These are phyloP conservation scores for Drosophila mimetica DNA, from an alignment of 2,888 invertebrate genomes.

Conservation along the genomic window DNA sequence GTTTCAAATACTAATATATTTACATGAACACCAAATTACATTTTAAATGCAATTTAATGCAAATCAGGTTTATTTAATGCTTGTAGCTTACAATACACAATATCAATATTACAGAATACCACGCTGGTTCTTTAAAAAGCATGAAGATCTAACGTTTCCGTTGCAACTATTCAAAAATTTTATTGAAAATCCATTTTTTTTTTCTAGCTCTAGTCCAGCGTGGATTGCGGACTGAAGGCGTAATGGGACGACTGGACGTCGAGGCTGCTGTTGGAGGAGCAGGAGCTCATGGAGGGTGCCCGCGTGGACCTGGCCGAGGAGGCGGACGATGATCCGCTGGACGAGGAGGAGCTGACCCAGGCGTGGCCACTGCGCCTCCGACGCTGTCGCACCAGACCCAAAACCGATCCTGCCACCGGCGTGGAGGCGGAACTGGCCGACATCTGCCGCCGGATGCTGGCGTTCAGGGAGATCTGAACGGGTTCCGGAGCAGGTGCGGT, in stretches of 20 bases:
- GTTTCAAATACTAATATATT: no score
- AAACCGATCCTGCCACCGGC: slow-evolving; percentile 76
- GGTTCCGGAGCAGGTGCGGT: slow-evolving; percentile 51
- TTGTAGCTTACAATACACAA: no score
- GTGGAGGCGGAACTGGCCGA: slow-evolving; percentile 56
- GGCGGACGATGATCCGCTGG: slow-evolving; percentile 62
- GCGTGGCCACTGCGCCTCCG: slow-evolving; percentile 64
- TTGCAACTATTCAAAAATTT: no score
- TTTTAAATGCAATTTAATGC: no score
- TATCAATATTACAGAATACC: no score
- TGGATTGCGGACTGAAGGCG: slow-evolving; percentile 50
- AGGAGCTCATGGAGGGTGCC: slow-evolving; percentile 68
- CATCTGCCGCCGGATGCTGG: slow-evolving; percentile 24
- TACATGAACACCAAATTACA: no score
- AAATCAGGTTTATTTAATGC: no score
- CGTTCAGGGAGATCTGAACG: slow-evolving; percentile 50
- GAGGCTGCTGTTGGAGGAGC: slow-evolving; percentile 63
- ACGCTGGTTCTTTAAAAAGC: no score
- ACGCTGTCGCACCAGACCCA: slow-evolving; percentile 72
- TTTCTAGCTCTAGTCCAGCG: slow-evolving; percentile 47
- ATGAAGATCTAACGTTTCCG: no score
- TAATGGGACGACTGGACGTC: slow-evolving; percentile 61
- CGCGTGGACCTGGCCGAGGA: slow-evolving; percentile 70
- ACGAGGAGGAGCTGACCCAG: slow-evolving; percentile 65
- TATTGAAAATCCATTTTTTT: no score